Percentiles rank a stretch among this genome's conserved stretches.
Conservation (phyloP, 2,113 vertebrate genomes). For the Sylvia atricapilla region DNA sequence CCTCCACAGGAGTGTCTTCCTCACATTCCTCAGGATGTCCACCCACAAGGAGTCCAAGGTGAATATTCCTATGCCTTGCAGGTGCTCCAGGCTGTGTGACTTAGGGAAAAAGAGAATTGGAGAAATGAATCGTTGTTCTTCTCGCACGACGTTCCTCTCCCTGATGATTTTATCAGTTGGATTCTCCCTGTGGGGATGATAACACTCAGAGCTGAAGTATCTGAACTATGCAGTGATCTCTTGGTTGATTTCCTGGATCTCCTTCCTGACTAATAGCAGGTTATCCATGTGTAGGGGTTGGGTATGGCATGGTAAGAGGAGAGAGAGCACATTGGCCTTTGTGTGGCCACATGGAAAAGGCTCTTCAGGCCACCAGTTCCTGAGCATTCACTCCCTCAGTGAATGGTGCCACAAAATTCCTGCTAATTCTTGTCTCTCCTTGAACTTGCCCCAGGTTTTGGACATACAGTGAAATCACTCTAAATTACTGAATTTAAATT, state of each 20-base stretch:
- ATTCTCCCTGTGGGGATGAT: neutral
- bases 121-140: neutral
- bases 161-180: neutral
- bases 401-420: neutral
- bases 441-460: neutral
- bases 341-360: neutral
- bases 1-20: slow-evolving; percentile 85
- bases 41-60: slow-evolving; percentile 98
- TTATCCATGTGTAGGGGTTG: neutral
- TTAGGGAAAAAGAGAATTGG: neutral
- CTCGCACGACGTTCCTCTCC: neutral
- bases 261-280: neutral
- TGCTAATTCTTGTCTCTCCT: neutral
- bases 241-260: neutral
- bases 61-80: neutral
- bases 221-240: neutral
- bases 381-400: rapidly evolving
- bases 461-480: neutral
- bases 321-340: neutral
- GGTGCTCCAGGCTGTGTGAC: neutral
- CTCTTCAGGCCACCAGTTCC: neutral
- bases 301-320: neutral
- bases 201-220: neutral
- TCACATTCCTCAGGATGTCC: slow-evolving; percentile 94
- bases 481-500: neutral